Evolutionary conservation across 2,797 vertebrate genomes (phyloP), one percentile per base, ranked within the genome.

Genomic region (Pangasius djambal): DNA sequence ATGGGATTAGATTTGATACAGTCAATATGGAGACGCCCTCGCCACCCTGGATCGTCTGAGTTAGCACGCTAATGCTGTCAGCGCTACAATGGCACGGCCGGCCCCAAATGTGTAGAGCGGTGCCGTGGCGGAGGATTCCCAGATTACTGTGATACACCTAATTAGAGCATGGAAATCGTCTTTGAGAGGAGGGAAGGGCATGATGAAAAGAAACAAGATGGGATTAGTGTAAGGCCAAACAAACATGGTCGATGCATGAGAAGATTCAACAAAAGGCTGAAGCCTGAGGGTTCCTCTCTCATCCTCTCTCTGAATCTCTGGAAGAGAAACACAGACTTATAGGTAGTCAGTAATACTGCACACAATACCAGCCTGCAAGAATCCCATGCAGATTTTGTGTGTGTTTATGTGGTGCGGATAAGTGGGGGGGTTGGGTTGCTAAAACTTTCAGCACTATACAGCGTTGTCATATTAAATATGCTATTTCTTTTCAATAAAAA

Each of bases 1-100:
- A 28, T 94, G 94, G 94, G 96, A 97, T 97, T 95, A 94, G 92
- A 97, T 97, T 97, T 93, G 96, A 96, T 96, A 96, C 96, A 96
- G 94, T 95, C 92, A 94, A 93, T 95, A 96, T 94, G 94, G 95
- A 95, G 94, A 94, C 95, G 95, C 90, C 87, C 63, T 78, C 84
- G n/a, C 57, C 78, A 63, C 81, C 83, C 59, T 6, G 50, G 44
- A 44, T 83, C 40, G 37, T 82, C 77, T 37, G 82, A 69, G n/a
- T 16, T 63, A 89, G 95, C 94, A 95, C 95, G 96, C 94, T 93
- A 93, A 93, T 92, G 89, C 85, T 89, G 48, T 92, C 89, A 91
- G 88, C 83, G 91, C 92, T 89, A 91, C 92, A 93, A 89, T 90
- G 93, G 93, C 84, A 89, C 93, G 91, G 94, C 94, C 92, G 83